phyloP scores from a whole-genome alignment of 2,888 invertebrate species.

The Hirtodrosophila histrioides region DNA sequence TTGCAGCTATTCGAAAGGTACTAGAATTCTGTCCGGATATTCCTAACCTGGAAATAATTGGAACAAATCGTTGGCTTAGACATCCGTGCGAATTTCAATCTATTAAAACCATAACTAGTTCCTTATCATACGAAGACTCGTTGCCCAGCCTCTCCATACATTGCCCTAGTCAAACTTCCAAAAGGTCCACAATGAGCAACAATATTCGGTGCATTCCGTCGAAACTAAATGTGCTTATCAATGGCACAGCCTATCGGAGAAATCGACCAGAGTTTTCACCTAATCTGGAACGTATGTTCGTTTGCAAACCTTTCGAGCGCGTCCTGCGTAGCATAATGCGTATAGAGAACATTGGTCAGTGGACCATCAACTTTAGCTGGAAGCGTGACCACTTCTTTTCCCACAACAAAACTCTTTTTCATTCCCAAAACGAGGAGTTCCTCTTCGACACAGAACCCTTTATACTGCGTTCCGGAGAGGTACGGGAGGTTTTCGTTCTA shows the following conservation, averaged over 20 bases:
- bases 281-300: slow-evolving; percentile 55
- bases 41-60: slow-evolving; percentile 58
- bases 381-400: slow-evolving; percentile 52
- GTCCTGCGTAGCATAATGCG: slow-evolving; percentile 61
- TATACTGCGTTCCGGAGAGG: slow-evolving; percentile 53
- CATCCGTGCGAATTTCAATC: slow-evolving; percentile 11
- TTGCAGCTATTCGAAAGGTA: slow-evolving; percentile 44
- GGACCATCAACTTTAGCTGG: slow-evolving; percentile 63
- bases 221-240: slow-evolving; percentile 41
- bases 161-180: no score
- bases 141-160: no score
- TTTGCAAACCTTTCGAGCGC: slow-evolving; percentile 68
- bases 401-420: slow-evolving; percentile 52
- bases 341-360: slow-evolving; percentile 68
- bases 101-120: slow-evolving; percentile 11
- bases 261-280: slow-evolving; percentile 51
- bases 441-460: slow-evolving; percentile 71
- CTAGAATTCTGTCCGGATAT: slow-evolving; percentile 57
- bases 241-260: slow-evolving; percentile 42
- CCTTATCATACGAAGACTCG: neutral
- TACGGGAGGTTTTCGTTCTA: slow-evolving; percentile 55
- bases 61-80: slow-evolving; percentile 21
- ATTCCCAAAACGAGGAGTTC: slow-evolving; percentile 55
- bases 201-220: neutral
- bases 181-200: no score